Conservation (phyloP, 2,113 vertebrate genomes). For the Chamaea fasciata region DNA sequence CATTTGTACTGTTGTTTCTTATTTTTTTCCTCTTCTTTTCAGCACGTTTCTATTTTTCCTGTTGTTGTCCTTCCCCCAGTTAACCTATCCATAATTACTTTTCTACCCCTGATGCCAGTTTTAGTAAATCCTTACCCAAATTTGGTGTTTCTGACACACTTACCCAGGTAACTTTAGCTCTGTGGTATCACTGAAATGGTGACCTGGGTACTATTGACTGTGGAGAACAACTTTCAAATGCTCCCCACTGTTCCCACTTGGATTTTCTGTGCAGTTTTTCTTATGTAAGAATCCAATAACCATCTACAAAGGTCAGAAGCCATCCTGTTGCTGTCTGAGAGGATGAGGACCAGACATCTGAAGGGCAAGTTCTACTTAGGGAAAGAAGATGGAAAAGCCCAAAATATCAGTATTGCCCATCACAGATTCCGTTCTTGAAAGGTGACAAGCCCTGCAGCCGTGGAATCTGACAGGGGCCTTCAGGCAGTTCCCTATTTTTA, state of each 20-base stretch:
- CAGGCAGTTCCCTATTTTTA: neutral
- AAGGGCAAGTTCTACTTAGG: neutral
- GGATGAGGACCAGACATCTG: neutral
- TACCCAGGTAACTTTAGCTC: neutral
- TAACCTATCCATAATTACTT: neutral
- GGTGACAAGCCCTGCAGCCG: neutral
- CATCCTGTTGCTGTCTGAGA: neutral
- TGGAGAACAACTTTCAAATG: neutral
- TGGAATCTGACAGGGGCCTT: neutral
- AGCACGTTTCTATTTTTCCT: neutral
- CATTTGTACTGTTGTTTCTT: neutral
- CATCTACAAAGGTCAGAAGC: accelerated
- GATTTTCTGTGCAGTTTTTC: neutral
- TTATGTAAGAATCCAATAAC: neutral
- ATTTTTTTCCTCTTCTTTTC: neutral
- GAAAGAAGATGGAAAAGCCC: neutral
- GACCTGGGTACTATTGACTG: neutral
- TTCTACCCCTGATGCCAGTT: accelerated
- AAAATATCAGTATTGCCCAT: neutral
- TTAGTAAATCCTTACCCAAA: neutral
- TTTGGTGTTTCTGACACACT: neutral
- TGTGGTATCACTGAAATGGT: neutral
- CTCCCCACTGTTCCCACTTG: accelerated
- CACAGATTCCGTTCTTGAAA: neutral
- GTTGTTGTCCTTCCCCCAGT: neutral